Conservation (phyloP, 2,113 vertebrate species). For the Platysteira castanea region DNA sequence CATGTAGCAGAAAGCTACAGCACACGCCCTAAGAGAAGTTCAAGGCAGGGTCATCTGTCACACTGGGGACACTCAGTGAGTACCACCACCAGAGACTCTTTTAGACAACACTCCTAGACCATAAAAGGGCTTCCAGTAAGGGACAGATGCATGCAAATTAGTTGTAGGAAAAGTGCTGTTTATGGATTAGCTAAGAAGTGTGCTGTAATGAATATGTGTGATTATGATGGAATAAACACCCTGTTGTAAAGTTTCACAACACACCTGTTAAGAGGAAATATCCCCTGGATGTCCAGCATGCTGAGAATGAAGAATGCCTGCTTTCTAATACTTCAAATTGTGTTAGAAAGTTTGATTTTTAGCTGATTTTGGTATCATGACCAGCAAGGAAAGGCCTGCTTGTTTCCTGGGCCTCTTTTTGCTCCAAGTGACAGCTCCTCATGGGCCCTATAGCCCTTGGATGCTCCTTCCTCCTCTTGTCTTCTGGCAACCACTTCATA, state of each 20-base stretch:
- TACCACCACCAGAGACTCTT: background rate
- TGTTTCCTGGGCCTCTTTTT: background rate
- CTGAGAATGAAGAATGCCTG: background rate
- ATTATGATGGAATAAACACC: background rate
- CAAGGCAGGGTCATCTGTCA: background rate
- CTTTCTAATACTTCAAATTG: background rate
- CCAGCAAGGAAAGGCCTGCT: background rate
- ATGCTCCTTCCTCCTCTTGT: background rate
- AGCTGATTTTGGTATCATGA: background rate
- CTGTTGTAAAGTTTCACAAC: background rate
- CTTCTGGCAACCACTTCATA: background rate
- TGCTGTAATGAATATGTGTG: background rate
- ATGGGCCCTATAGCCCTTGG: background rate
- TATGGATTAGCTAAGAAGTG: background rate
- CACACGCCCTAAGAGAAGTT: background rate
- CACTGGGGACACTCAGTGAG: background rate
- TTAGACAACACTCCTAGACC: background rate
- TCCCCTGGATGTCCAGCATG: background rate
- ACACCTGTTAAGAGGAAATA: background rate
- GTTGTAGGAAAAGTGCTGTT: background rate
- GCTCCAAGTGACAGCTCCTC: background rate
- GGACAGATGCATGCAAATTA: background rate
- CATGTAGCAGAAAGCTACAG: background rate
- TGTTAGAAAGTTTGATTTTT: background rate
- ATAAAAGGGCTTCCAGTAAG: background rate